phyloP scores from a whole-genome alignment of 2,797 vertebrate genomes.

The Microctenopoma steveboyesi region DNA sequence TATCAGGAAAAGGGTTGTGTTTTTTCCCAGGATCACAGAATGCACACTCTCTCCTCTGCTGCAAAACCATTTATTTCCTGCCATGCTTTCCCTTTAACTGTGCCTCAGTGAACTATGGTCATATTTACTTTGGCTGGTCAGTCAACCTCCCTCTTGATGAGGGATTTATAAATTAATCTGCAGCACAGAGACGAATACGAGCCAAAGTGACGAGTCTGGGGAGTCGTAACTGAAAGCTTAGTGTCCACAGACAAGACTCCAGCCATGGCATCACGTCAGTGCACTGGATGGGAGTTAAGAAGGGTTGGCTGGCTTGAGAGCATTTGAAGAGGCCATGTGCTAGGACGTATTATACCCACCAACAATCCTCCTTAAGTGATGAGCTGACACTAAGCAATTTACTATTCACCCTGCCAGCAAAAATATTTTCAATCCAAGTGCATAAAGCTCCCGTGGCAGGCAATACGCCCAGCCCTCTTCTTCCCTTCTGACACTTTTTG shows the following conservation, averaged over 20 bases:
- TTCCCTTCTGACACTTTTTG: slow-evolving; percentile 76
- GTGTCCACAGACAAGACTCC: slow-evolving; percentile 51
- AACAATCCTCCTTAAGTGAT: slow-evolving; percentile 79
- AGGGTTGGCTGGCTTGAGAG: slow-evolving; percentile 60
- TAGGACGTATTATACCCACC: slow-evolving; percentile 73
- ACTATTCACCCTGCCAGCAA: slow-evolving; percentile 73
- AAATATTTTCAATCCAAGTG: slow-evolving; percentile 76
- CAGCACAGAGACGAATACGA: slow-evolving; percentile 54
- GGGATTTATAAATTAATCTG: slow-evolving; percentile 71
- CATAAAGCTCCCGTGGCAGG: slow-evolving; percentile 73
- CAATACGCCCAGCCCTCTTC: slow-evolving; percentile 64
- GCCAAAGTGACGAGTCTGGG: slow-evolving; percentile 59
- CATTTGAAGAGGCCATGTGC: slow-evolving; percentile 71
- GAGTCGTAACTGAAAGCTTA: slow-evolving; percentile 65
- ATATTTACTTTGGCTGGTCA: slow-evolving; percentile 57
- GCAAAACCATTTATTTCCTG: slow-evolving; percentile 28
- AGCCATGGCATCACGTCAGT: slow-evolving; percentile 44
- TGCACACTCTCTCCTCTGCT: slow-evolving; percentile 26
- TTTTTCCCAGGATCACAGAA: slow-evolving; percentile 25
- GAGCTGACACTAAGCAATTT: slow-evolving; percentile 81
- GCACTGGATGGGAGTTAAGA: slow-evolving; percentile 62
- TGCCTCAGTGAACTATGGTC: slow-evolving; percentile 40
- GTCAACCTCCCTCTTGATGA: slow-evolving; percentile 55
- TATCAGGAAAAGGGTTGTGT: neutral
- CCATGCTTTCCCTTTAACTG: slow-evolving; percentile 36